Percentiles rank a stretch among this genome's conserved stretches.
Evolutionary conservation across 1,140 invertebrate genomes (phyloP).

Genomic region (Procambarus virginalis): DNA sequence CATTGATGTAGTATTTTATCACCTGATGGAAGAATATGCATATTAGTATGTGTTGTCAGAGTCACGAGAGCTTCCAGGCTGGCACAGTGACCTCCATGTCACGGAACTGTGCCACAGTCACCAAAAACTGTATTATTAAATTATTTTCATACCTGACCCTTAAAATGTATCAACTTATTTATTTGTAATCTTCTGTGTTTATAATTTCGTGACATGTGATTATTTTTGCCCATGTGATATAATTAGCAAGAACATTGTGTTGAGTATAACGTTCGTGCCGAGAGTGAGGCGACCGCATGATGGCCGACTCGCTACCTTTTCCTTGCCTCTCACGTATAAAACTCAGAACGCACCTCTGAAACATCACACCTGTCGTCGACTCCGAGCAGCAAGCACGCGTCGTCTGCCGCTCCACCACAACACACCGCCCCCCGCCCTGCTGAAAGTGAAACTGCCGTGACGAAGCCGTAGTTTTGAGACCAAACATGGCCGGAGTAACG

Average conservation of each 20-base stretch:
- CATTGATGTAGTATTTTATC: too few relatives aligned
- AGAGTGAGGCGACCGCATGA: not conserved
- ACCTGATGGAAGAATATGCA: too few relatives aligned
- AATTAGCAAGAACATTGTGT: too few relatives aligned
- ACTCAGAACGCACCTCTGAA: not conserved
- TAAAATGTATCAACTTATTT: too few relatives aligned
- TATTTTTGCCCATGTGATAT: too few relatives aligned
- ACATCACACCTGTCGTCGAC: not conserved
- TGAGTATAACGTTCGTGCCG: too few relatives aligned
- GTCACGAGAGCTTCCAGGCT: not conserved
- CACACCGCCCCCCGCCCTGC: not conserved
- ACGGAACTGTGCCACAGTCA: too few relatives aligned
- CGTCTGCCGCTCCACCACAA: not conserved
- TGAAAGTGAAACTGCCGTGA: constrained; percentile 3
- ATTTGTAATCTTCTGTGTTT: too few relatives aligned
- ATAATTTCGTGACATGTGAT: too few relatives aligned
- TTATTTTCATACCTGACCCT: too few relatives aligned
- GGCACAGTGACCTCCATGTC: not conserved
- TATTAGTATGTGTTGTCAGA: not conserved
- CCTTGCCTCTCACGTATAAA: not conserved
- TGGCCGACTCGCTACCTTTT: not conserved
- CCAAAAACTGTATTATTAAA: not conserved
- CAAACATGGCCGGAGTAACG: not conserved
- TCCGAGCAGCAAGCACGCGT: not conserved
- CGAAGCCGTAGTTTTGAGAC: not conserved